Evolutionary conservation across 2,797 vertebrate species (phyloP).

Genomic region (Tachyglossus aculeatus): DNA sequence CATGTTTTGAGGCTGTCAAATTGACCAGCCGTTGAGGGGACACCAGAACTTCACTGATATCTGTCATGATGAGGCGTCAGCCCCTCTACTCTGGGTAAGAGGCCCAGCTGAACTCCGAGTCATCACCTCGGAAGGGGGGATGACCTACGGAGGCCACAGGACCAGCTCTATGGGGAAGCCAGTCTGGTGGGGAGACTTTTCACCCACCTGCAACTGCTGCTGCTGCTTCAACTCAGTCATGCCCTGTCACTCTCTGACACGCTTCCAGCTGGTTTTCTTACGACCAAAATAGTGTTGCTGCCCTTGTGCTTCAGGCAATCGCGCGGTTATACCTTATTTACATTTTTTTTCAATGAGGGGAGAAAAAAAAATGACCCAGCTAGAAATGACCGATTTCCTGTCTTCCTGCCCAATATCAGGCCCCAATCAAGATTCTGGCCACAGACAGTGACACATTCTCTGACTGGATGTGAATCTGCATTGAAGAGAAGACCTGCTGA

Average conservation of each 20-base stretch:
- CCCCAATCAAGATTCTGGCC: background rate
- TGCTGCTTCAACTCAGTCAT: background rate
- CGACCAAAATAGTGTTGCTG: background rate
- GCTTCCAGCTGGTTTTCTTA: conserved; percentile 24
- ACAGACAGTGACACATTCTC: background rate
- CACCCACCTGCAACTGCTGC: background rate
- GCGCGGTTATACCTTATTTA: conserved; percentile 11
- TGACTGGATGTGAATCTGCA: background rate
- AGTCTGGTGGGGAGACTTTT: background rate
- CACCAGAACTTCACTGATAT: background rate
- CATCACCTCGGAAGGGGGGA: rapidly evolving
- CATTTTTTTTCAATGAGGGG: too few species aligned
- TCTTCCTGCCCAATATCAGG: conserved; percentile 6
- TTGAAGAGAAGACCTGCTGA: background rate
- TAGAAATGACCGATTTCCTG: conserved; percentile 9
- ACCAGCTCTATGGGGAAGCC: background rate
- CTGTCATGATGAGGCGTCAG: background rate
- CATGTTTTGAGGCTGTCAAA: background rate
- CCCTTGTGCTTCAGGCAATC: conserved; percentile 8
- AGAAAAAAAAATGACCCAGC: background rate
- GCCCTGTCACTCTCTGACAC: conserved; percentile 17
- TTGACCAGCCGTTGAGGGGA: background rate
- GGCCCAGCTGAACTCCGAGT: background rate
- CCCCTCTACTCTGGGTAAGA: background rate
- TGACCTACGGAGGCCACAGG: background rate